Percentiles rank a stretch among this genome's conserved stretches.
Conservation (phyloP, 2,888 invertebrate species). For the Toxonevra muliebris region DNA sequence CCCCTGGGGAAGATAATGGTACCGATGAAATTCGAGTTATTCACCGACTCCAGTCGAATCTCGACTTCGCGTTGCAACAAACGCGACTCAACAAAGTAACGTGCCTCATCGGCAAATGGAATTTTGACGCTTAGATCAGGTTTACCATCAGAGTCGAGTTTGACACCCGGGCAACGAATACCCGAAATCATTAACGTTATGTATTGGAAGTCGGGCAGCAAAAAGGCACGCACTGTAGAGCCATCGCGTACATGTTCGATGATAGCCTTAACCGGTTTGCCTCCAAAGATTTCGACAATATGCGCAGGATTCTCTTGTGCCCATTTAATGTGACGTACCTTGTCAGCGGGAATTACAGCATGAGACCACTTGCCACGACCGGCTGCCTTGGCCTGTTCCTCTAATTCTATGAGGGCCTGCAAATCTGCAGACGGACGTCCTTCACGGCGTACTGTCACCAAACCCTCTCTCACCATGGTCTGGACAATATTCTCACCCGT, state of each 20-base stretch:
- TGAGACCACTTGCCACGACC: constrained; percentile 84
- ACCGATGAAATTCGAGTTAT: constrained; percentile 93
- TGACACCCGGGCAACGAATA: constrained; percentile 85
- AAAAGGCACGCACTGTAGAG: constrained; percentile 90
- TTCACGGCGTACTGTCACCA: constrained; percentile 81
- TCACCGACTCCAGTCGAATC: constrained; percentile 89
- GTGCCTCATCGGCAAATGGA: constrained; percentile 88
- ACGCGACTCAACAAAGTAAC: constrained; percentile 90
- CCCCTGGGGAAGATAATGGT: constrained; percentile 90
- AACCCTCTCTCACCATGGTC: constrained; percentile 86
- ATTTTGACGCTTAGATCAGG: constrained; percentile 74
- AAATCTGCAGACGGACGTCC: constrained; percentile 71
- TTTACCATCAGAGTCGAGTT: constrained; percentile 77
- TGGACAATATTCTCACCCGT: constrained; percentile 91
- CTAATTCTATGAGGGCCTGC: constrained; percentile 80
- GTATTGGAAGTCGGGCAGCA: constrained; percentile 90
- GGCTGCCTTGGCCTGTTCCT: constrained; percentile 88
- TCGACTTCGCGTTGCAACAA: constrained; percentile 92
- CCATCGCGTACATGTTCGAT: constrained; percentile 98
- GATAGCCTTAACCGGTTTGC: constrained; percentile 89
- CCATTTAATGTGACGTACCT: constrained; percentile 90
- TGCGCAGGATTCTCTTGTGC: constrained; percentile 83
- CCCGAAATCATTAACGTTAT: constrained; percentile 96
- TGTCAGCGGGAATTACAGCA: constrained; percentile 68
- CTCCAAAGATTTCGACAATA: constrained; percentile 85